Percentiles rank a stretch among this genome's conserved stretches.
Conservation (phyloP, 2,113 vertebrate genomes). For the Carettochelys insculpta region DNA sequence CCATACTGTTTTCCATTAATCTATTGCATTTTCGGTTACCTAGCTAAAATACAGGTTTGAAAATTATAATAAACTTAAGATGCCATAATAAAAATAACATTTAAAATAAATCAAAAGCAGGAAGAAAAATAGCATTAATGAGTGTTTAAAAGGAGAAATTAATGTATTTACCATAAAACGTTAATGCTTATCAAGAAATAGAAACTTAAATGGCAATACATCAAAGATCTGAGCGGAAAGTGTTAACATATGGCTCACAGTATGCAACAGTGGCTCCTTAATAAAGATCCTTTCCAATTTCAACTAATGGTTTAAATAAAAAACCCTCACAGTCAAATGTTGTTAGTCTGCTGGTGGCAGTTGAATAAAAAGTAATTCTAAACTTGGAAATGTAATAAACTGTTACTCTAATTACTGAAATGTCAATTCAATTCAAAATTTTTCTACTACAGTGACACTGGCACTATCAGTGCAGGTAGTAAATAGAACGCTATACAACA, state of each 20-base stretch:
- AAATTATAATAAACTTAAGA: background rate
- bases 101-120: background rate
- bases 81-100: background rate
- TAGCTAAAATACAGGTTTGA: background rate
- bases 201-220: background rate
- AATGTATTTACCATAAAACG: background rate
- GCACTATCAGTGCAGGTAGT: background rate
- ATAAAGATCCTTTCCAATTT: background rate
- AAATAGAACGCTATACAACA: background rate
- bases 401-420: background rate
- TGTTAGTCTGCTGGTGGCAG: background rate
- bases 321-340: background rate
- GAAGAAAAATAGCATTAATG: background rate
- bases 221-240: background rate
- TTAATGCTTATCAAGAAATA: background rate
- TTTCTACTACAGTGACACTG: background rate
- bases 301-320: background rate
- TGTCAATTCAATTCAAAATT: background rate
- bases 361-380: background rate
- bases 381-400: background rate
- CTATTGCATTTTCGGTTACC: background rate
- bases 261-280: background rate
- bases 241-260: background rate
- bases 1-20: background rate
- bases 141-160: background rate